These are phyloP conservation scores for Rhorus exstirpatorius DNA, from an alignment of 2,888 invertebrate genomes.

Conservation along the genomic window DNA sequence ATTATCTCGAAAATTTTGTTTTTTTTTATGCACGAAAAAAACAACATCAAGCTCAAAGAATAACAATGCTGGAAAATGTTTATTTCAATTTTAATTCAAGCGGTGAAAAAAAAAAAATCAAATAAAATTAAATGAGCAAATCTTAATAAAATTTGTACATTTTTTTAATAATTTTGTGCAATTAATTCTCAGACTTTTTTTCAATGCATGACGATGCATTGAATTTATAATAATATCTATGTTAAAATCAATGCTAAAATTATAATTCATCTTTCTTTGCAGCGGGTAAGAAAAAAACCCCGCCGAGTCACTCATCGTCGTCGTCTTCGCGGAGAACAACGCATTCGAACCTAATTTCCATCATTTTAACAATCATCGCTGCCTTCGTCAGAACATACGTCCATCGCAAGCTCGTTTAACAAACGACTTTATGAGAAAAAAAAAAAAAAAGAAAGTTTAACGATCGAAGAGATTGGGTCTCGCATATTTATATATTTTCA, in stretches of 20 bases:
- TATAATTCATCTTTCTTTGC: conserved; percentile 31
- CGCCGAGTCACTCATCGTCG: conserved; percentile 65
- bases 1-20: no score
- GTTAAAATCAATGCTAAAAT: not conserved
- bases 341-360: conserved; percentile 45
- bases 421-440: conserved; percentile 39
- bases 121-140: no score
- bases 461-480: not conserved
- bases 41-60: no score
- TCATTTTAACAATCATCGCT: conserved; percentile 52
- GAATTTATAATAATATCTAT: no score
- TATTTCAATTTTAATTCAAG: no score
- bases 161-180: no score
- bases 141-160: no score
- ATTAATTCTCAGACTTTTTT: not conserved
- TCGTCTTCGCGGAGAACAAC: conserved; percentile 55
- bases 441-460: conserved; percentile 22
- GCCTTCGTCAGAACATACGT: conserved; percentile 51
- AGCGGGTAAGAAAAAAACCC: conserved; percentile 69
- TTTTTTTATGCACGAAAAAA: no score
- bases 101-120: no score
- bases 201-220: not conserved
- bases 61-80: no score
- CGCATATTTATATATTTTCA: conserved; percentile 70
- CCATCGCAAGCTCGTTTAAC: conserved; percentile 47